These are phyloP conservation scores for Gymnorhina tibicen DNA, from an alignment of 2,113 vertebrate genomes.

Conservation along the genomic window DNA sequence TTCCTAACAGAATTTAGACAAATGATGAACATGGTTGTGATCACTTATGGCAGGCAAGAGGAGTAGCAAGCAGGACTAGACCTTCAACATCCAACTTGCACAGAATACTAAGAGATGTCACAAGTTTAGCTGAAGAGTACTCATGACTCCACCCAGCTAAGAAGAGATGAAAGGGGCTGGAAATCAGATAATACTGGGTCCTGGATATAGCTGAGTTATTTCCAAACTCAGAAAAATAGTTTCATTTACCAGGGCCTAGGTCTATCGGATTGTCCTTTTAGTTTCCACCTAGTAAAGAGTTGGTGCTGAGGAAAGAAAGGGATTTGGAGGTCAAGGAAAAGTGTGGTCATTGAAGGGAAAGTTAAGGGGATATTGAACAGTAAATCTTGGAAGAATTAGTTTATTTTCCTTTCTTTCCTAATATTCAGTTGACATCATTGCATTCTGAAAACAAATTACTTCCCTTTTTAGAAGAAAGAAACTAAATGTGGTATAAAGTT, in stretches of 20 bases:
- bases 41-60: neutral
- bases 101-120: neutral
- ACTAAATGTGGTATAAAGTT: neutral
- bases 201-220: neutral
- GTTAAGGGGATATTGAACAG: neutral
- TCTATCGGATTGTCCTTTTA: neutral
- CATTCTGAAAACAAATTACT: neutral
- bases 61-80: neutral
- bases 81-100: neutral
- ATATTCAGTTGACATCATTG: neutral
- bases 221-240: neutral
- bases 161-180: neutral
- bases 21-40: rapidly evolving
- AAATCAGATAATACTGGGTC: neutral
- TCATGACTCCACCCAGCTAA: neutral
- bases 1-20: neutral
- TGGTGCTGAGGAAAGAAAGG: neutral
- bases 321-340: neutral
- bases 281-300: neutral
- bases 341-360: neutral
- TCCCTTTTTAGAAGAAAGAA: neutral
- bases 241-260: neutral
- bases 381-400: neutral
- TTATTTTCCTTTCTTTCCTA: neutral
- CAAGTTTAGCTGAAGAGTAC: neutral